Percentiles rank a stretch among this genome's conserved stretches.
phyloP scores from a whole-genome alignment of 2,113 vertebrate genomes.

The Gymnobelideus leadbeateri region DNA sequence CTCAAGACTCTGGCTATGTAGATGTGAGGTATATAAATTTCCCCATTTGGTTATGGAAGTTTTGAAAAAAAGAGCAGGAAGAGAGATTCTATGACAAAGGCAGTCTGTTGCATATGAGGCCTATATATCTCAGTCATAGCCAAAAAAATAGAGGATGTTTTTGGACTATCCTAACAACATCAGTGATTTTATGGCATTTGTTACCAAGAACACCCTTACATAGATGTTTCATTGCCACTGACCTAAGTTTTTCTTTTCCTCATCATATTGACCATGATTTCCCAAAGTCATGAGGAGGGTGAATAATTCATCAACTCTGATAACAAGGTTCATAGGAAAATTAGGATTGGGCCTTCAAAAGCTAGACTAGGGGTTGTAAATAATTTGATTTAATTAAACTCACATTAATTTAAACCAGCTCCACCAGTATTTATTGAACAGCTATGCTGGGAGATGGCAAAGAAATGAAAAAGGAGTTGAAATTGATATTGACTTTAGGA shows the following conservation, averaged over 20 bases:
- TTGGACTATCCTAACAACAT: neutral
- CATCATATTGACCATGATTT: neutral
- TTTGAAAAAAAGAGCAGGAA: neutral
- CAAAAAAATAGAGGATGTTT: neutral
- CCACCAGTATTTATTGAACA: neutral
- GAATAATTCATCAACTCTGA: neutral
- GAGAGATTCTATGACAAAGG: neutral
- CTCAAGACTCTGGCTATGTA: neutral
- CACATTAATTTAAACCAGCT: neutral
- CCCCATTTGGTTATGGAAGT: neutral
- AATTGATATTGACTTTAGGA: neutral
- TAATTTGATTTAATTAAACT: neutral
- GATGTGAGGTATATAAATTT: neutral
- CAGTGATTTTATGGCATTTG: neutral
- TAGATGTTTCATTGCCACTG: neutral
- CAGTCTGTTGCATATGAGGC: neutral
- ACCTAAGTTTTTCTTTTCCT: neutral
- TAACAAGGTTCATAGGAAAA: neutral
- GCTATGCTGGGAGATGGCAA: neutral
- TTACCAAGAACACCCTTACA: neutral
- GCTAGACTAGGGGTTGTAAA: neutral
- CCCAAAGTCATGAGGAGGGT: neutral
- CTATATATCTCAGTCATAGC: neutral
- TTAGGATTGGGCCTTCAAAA: too few relatives aligned
- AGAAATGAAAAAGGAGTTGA: neutral